Base-by-base conservation (phyloP, 2,888 invertebrate genomes). In the Drosophila pullipes region DNA sequence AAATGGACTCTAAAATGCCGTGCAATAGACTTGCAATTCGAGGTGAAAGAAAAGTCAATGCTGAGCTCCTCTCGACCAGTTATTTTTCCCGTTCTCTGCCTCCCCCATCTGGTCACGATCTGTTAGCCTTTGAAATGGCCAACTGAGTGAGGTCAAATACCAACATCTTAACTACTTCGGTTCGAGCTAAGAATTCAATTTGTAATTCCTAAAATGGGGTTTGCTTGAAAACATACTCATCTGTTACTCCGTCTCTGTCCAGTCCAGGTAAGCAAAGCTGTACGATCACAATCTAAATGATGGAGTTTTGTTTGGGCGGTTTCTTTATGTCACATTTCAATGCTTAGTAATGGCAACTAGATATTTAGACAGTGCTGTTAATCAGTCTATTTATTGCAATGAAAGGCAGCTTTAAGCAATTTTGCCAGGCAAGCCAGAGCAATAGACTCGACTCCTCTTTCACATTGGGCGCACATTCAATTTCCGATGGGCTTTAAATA, bases 401-500 rank as follows among this genome's bases (percentile, higher is more conserved):
- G 9, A 22, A 25, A 55, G 28, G 22, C 18, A 39, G 9, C n/a
- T 28, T 39, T 39, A 11, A 28, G 7, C 30, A 35, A 31, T 22
- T 18, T 30, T 52, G 25, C 6, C 22, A 49, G 47, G 13, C 37
- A 28, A 25, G 18, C 10, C n/a, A 41, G n/a, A 4, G n/a, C n/a
- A n/a, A 4, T 18, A 41, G 4, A 9, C 13, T 30, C 30, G 41
- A 18, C n/a, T 37, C 58, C 35, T 16, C 47, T 49, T 37, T 44
- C 28, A 33, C 61, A 35, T 47, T 11, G 37, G 33, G 53, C 64
- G 64, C 61, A 80, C 83, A 84, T 86, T 88, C 84, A 86, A 87
- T 87, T 87, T 88, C 80, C 84, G 78, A 68, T 69, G 67, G 68
- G 69, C 52, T 78, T 87, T 82, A 88, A 88, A 86, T 87, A 88